These are phyloP conservation scores for Pseudomyrmex concolor DNA, from an alignment of 1,140 invertebrate genomes.

Conservation along the genomic window DNA sequence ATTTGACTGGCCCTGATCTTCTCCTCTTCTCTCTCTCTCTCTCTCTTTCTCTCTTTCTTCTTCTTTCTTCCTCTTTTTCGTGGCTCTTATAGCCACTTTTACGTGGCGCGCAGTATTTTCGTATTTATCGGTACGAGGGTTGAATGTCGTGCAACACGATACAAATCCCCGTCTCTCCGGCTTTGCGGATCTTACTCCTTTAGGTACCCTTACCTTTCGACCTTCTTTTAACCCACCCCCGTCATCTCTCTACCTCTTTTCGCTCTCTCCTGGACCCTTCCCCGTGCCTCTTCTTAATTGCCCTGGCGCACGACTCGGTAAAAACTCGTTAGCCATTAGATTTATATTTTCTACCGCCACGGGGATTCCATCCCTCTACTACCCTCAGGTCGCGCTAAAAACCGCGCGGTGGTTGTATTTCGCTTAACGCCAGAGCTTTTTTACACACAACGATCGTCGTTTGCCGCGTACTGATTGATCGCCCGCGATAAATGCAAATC, in stretches of 20 bases:
- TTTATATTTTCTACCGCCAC: constrained; percentile 78
- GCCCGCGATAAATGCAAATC: constrained; percentile 53
- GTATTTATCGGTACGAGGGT: constrained; percentile 75
- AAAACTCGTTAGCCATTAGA: constrained; percentile 83
- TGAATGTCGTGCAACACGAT: constrained; percentile 79
- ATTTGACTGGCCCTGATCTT: constrained; percentile 40
- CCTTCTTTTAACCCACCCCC: constrained; percentile 70
- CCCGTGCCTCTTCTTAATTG: constrained; percentile 80
- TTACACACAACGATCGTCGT: constrained; percentile 10
- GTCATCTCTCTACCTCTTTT: constrained; percentile 20
- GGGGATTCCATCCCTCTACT: constrained; percentile 61
- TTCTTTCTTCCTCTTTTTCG: constrained; percentile 12
- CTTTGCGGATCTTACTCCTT: constrained; percentile 61
- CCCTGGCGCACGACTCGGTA: constrained; percentile 75
- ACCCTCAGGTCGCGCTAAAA: constrained; percentile 32
- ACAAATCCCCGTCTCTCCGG: constrained; percentile 72
- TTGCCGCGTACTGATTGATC: constrained; percentile 35
- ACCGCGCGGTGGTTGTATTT: constrained; percentile 50
- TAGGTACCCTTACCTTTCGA: constrained; percentile 57
- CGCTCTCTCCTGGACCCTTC: constrained; percentile 3
- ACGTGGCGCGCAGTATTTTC: constrained; percentile 61
- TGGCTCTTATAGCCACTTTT: constrained; percentile 62
- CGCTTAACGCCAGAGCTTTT: constrained; percentile 35
- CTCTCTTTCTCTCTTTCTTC: neutral
- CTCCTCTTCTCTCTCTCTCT: neutral